Conservation (phyloP, 2,797 vertebrate genomes). For the Enteromius treurensis region DNA sequence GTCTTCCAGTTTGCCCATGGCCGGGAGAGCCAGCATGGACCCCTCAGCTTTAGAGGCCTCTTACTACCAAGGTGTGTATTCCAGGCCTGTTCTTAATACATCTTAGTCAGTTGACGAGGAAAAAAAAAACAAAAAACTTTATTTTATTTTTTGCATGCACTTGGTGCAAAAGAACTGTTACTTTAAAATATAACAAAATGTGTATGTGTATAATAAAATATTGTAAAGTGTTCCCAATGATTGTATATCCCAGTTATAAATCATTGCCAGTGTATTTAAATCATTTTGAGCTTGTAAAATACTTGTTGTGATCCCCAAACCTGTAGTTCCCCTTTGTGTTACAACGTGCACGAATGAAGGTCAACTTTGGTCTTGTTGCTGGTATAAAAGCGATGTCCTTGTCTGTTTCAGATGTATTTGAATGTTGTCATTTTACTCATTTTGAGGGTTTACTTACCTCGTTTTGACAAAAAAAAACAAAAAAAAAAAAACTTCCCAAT, state of each 20-base stretch:
- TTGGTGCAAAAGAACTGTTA: conserved; percentile 86
- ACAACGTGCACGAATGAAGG: conserved; percentile 75
- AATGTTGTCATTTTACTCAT: conserved; percentile 67
- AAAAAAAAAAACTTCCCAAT: conserved; percentile 46
- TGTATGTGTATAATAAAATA: conserved; percentile 73
- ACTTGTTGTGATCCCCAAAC: conserved; percentile 70
- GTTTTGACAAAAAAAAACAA: conserved; percentile 54
- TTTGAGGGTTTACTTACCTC: conserved; percentile 63
- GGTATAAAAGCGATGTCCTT: conserved; percentile 56
- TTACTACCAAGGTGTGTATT: conserved; percentile 97
- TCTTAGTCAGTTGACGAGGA: conserved; percentile 81
- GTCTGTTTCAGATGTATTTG: conserved; percentile 64
- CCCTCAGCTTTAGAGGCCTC: conserved; percentile 90
- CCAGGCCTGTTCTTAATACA: conserved; percentile 95
- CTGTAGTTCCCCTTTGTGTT: conserved; percentile 66
- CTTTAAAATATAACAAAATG: conserved; percentile 77
- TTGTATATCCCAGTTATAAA: conserved; percentile 75
- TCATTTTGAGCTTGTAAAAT: conserved; percentile 79
- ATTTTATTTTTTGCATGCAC: conserved; percentile 77
- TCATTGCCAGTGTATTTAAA: conserved; percentile 78
- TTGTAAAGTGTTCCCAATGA: conserved; percentile 72
- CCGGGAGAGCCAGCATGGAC: conserved; percentile 85
- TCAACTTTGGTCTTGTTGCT: conserved; percentile 63
- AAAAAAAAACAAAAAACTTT: conserved; percentile 54
- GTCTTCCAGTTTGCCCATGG: conserved; percentile 82